Conservation (phyloP, 92 coral and sea anemone genomes). For the Epizoanthus stellaris region DNA sequence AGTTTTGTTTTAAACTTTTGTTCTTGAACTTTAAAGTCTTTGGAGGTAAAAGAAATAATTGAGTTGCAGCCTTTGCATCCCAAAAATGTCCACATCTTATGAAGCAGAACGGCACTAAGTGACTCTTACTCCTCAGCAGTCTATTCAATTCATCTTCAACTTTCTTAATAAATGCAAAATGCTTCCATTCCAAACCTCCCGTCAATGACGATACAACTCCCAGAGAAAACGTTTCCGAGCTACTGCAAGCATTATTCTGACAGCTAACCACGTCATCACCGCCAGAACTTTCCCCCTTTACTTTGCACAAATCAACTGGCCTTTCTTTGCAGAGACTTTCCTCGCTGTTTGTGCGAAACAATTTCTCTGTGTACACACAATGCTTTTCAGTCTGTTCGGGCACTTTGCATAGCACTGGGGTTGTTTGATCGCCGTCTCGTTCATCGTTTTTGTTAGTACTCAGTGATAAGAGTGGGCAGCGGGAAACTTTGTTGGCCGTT, state of each 20-base stretch:
- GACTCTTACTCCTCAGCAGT: background rate
- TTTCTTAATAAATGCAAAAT: conserved; percentile 51
- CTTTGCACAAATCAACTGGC: conserved; percentile 40
- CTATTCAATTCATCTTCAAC: conserved; percentile 42
- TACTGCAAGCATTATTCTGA: conserved; percentile 53
- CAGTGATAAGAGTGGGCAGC: conserved; percentile 41
- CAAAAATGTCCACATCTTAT: conserved; percentile 53
- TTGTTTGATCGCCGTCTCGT: background rate
- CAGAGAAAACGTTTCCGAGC: conserved; percentile 46
- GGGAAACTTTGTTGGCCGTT: background rate
- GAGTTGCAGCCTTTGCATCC: conserved; percentile 51
- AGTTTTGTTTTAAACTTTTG: background rate
- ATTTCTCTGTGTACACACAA: conserved; percentile 29
- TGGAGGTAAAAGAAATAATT: conserved; percentile 48
- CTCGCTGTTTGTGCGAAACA: conserved; percentile 28
- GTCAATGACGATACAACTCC: conserved; percentile 48
- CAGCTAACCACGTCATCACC: conserved; percentile 33
- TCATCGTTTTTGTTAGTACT: background rate
- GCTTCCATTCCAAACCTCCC: conserved; percentile 45
- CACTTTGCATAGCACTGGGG: conserved; percentile 35
- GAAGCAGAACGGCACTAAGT: conserved; percentile 43
- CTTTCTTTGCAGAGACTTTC: conserved; percentile 26
- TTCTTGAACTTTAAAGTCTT: conserved; percentile 10
- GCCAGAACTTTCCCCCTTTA: conserved; percentile 16
- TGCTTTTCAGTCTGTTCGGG: conserved; percentile 41